Base-by-base conservation (phyloP, 2,888 invertebrate genomes). In the Macrophya annulata region DNA sequence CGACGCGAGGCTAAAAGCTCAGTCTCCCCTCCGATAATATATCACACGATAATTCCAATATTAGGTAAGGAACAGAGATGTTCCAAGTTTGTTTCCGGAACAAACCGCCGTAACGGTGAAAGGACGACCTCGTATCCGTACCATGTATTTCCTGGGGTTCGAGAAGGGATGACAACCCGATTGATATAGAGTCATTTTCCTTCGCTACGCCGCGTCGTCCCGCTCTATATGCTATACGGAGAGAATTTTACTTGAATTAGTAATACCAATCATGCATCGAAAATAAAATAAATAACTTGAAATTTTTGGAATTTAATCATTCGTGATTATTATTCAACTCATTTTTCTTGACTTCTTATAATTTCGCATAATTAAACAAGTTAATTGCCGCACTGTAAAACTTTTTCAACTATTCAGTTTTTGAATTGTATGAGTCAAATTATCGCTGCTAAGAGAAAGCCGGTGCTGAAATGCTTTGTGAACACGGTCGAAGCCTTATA, bases 1-100 rank as follows among this genome's bases (percentile, higher is more conserved):
- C 79, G 37, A 68, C 85, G 51, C 12, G 48, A 40, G 21, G n/a
- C 48, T 48, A 48, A 43, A 51, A 40, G 43, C 17, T 8, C 72
- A 45, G 45, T 62, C 62, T 62, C 68, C 79, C 79, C 79, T 85
- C 45, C 45, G 51, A 79, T 77, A 43, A 79, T 85, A 85, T 68
- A 85, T 85, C 85, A 85, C 85, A 55, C 65, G 68, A 85, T 85
- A 76, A 85, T 77, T 85, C 85, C 77, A 21, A 85, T 85, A 85
- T 85, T 79, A 77, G 45, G 85, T 85, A 79, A 65, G 77, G 85
- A 85, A 85, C 85, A 85, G 85, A 85, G 68, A 85, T 45, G 85
- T 85, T 65, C 76, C 45, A 43, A 65, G 85, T 62, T 81, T 59
- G 81, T 81, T 81, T 48, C 85, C 65, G 65, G 45, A 15, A 65